Conservation (phyloP, 2,797 vertebrate species). For the Coreius guichenoti region DNA sequence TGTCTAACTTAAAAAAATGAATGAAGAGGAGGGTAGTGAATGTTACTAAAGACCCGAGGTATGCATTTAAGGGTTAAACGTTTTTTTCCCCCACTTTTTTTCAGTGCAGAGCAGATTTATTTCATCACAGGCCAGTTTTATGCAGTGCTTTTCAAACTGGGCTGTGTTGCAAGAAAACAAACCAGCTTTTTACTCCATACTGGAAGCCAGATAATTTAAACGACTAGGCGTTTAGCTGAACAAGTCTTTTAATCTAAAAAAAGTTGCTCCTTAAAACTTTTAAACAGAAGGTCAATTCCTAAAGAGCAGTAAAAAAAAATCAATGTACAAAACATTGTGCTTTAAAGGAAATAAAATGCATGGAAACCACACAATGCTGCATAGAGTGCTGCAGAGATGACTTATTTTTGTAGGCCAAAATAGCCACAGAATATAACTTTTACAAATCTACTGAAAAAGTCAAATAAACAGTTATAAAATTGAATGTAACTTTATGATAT, state of each 20-base stretch:
- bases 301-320: not conserved
- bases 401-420: not conserved
- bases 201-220: not conserved
- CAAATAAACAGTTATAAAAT: not conserved
- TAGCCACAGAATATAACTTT: no score
- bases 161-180: not conserved
- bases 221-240: not conserved
- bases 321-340: not conserved
- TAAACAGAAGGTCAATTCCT: slow-evolving; percentile 14
- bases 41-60: no score
- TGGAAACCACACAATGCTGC: not conserved
- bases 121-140: not conserved
- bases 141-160: not conserved
- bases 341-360: not conserved
- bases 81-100: no score
- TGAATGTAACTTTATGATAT: not conserved
- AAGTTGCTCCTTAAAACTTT: not conserved
- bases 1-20: no score
- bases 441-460: not conserved
- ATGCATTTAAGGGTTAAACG: no score
- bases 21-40: no score
- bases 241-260: not conserved
- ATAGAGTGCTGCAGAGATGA: not conserved
- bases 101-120: not conserved
- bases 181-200: not conserved